Evolutionary conservation across 1,140 invertebrate genomes (phyloP).

Genomic region (Mylabris phalerata): DNA sequence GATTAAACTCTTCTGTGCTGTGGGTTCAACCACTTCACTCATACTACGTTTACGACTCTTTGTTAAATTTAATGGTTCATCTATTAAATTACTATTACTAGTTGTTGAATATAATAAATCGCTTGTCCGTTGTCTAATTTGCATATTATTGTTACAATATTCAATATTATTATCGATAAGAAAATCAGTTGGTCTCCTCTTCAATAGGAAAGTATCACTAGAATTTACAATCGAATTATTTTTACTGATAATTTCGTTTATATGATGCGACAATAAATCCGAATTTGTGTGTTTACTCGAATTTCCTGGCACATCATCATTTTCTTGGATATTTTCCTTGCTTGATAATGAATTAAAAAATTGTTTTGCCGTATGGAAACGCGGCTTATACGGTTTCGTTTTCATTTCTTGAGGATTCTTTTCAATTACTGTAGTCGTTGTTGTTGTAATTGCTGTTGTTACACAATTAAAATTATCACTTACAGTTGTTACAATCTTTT

Average conservation of each 20-base stretch:
- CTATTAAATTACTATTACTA: slow-evolving; percentile 17
- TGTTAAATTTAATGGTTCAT: slow-evolving; percentile 61
- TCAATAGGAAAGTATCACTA: slow-evolving; percentile 26
- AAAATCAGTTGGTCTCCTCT: slow-evolving; percentile 16
- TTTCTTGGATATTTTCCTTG: slow-evolving; percentile 10
- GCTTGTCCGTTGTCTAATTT: slow-evolving; percentile 3
- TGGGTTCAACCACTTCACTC: slow-evolving; percentile 41
- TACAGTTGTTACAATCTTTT: background rate
- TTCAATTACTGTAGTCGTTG: slow-evolving; percentile 58
- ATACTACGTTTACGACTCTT: slow-evolving; percentile 55
- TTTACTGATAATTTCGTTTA: slow-evolving; percentile 39
- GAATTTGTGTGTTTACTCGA: slow-evolving; percentile 8
- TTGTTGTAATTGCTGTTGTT: slow-evolving; percentile 11
- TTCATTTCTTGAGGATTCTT: slow-evolving; percentile 54
- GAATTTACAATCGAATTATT: slow-evolving; percentile 37
- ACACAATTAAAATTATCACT: background rate
- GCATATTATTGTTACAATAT: slow-evolving; percentile 8
- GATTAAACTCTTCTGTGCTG: slow-evolving; percentile 51
- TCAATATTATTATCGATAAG: background rate
- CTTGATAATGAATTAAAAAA: slow-evolving; percentile 11
- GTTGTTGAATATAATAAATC: slow-evolving; percentile 2
- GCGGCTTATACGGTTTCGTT: slow-evolving; percentile 40
- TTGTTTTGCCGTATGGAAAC: slow-evolving; percentile 34
- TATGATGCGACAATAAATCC: slow-evolving; percentile 32
- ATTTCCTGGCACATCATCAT: background rate